Evolutionary conservation across 2,888 invertebrate species (phyloP).

Genomic region (Tiphia femorata): DNA sequence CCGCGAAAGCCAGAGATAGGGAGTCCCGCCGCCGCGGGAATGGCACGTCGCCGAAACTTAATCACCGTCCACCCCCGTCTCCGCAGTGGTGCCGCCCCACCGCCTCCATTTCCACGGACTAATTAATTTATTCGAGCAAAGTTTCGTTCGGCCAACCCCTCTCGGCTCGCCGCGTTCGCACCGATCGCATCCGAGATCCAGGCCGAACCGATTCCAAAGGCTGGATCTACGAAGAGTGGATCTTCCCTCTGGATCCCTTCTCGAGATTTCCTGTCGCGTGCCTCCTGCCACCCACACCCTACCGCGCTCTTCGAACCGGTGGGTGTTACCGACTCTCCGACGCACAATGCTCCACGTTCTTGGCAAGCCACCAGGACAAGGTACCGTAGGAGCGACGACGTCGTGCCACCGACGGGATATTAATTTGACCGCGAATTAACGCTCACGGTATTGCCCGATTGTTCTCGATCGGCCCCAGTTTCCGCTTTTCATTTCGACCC

Average conservation of each 20-base stretch:
- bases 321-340: constrained; percentile 51
- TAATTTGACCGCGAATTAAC: constrained; percentile 58
- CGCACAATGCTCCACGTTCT: constrained; percentile 51
- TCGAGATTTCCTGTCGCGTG: neutral
- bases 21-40: constrained; percentile 10
- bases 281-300: neutral
- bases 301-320: constrained; percentile 12
- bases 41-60: constrained; percentile 25
- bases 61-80: constrained; percentile 25
- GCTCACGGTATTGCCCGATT: too few relatives aligned
- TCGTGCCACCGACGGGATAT: constrained; percentile 56
- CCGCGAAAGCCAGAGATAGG: constrained; percentile 9
- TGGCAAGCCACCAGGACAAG: constrained; percentile 61
- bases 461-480: constrained; percentile 11
- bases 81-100: constrained; percentile 1
- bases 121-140: constrained; percentile 44
- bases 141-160: constrained; percentile 14
- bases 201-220: neutral
- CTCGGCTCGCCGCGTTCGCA: neutral
- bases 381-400: constrained; percentile 42
- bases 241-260: neutral
- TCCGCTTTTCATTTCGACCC: neutral
- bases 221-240: neutral
- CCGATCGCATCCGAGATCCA: neutral
- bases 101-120: constrained; percentile 8